Evolutionary conservation across 2,888 invertebrate species (phyloP), one percentile per base, ranked within the genome.

Genomic region (Cenopis cana): DNA sequence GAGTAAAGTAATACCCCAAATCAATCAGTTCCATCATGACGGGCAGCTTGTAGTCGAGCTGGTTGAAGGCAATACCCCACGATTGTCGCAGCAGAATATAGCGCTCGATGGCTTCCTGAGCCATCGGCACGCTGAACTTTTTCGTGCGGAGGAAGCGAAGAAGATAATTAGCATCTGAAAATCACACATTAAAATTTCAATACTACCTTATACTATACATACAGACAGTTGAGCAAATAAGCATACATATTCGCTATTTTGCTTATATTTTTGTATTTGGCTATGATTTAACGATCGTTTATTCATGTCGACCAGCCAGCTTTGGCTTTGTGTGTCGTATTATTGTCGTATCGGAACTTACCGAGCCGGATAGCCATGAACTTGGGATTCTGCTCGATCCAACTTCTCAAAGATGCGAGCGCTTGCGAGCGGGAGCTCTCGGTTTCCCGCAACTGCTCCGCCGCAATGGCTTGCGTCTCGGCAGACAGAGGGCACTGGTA

Each of bases 121-220:
- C 96, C 94, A 96, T 96, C 1, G 96, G 95, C 0, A 97, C 95
- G 82, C 96, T 96, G 89, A 96, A 97, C 83, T 97, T 97, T 87
- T 97, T 97, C 73, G 95, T 95, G n/a, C 97, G 95, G 64, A 97
- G 93, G 84, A 97, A 97, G 73, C 96, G 94, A 65, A 97, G 91
- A 56, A 97, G 89, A 85, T 96, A 97, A 79, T 88, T 94, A 0
- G 95, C 88, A 89, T 97, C 97, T 97, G 87, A 41, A 88, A 59
- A 20, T 65, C 38, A n/a, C 12, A 66, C 33, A 38, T 29, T 29
- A 60, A 29, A 24, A 24, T 24, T 24, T 1, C 2, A 3, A 17
- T 2, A 2, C n/a, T 6, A 49, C 49, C 17, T 20, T 12, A n/a
- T 12, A 12, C 5, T 41, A 41, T 41, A 14, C 41, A 41, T n/a